Conservation (phyloP, 2,888 invertebrate species). For the Acanthosepion lycidas region DNA sequence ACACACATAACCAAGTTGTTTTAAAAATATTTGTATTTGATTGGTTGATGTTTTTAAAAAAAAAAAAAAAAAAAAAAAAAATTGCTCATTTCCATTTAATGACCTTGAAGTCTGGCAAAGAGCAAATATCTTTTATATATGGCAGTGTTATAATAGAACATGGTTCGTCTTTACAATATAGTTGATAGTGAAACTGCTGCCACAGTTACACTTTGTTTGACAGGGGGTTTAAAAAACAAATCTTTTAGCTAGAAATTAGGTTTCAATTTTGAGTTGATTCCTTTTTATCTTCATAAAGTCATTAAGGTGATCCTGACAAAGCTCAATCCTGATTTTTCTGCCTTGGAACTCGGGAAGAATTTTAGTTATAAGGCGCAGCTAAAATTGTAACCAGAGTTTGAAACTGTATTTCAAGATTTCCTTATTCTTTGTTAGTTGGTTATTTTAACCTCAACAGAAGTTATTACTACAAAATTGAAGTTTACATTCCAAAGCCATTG, state of each 20-base stretch:
- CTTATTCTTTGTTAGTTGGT: background rate
- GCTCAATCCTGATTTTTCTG: background rate
- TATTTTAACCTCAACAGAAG: too few species aligned
- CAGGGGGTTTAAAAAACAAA: background rate
- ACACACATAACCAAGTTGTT: too few species aligned
- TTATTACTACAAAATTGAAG: background rate
- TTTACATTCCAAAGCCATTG: background rate
- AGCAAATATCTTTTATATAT: background rate
- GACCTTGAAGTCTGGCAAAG: background rate
- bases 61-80: background rate
- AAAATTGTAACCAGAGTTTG: background rate
- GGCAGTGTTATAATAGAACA: background rate
- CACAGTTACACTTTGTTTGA: background rate
- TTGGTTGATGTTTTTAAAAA: background rate
- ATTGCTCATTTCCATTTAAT: background rate
- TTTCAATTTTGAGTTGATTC: background rate
- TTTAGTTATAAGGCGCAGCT: background rate
- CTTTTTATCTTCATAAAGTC: background rate
- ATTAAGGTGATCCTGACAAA: background rate
- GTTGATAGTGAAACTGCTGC: background rate
- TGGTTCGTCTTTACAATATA: background rate
- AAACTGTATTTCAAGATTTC: background rate
- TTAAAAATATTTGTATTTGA: background rate
- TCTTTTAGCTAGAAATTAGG: background rate
- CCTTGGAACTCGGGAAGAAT: background rate